phyloP scores from a whole-genome alignment of 2,888 invertebrate genomes.

The Reticulitermes lucifugus region DNA sequence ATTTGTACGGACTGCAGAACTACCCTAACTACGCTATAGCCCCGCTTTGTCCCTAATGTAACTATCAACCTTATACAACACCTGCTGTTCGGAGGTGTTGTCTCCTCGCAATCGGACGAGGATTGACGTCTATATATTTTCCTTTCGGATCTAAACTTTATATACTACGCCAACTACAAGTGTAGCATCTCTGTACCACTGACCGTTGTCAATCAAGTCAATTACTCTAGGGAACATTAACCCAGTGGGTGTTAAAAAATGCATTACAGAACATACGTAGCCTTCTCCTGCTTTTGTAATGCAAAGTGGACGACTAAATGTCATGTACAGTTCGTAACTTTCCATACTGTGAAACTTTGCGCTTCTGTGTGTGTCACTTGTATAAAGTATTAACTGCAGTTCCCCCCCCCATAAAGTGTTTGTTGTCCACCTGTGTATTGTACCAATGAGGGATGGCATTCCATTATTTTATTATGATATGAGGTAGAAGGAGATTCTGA shows the following conservation, averaged over 20 bases:
- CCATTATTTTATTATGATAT: background rate
- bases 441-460: constrained; percentile 12
- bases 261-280: constrained; percentile 48
- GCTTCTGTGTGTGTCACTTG: constrained; percentile 50
- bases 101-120: background rate
- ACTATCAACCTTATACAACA: background rate
- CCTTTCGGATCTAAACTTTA: constrained; percentile 27
- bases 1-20: background rate
- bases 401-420: background rate
- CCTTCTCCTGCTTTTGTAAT: constrained; percentile 53
- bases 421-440: constrained; percentile 11
- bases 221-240: constrained; percentile 86
- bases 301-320: constrained; percentile 41
- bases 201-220: constrained; percentile 65
- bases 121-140: constrained; percentile 33
- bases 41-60: background rate
- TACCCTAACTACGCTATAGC: constrained; percentile 2
- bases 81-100: background rate
- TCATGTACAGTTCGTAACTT: constrained; percentile 53
- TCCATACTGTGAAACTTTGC: constrained; percentile 44
- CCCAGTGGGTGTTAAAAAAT: constrained; percentile 60
- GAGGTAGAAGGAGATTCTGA: background rate
- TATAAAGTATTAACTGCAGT: constrained; percentile 36
- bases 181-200: constrained; percentile 43
- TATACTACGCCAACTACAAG: background rate